Evolutionary conservation across 2,113 vertebrate genomes (phyloP), one percentile per base, ranked within the genome.

Genomic region (Perca schrenkii): DNA sequence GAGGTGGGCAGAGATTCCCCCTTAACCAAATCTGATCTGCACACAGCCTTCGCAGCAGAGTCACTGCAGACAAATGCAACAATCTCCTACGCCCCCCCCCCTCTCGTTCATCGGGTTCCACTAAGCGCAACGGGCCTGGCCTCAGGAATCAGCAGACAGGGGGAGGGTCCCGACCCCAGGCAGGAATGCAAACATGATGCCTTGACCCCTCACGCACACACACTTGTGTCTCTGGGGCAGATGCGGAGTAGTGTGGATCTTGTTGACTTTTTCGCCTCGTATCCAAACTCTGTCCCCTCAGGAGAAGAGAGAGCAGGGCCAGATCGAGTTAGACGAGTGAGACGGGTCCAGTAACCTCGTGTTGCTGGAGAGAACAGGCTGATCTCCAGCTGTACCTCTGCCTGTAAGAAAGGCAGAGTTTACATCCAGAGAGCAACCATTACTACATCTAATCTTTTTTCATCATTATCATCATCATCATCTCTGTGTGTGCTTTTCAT

Each of bases 191-290:
- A 93, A 94, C 93, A 93, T 82, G 90, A 84, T 86, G 91, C 85
- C 86, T 88, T 94, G 94, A 95, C 94, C 94, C 89, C 86, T 79
- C 75, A 60, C 54, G 1, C 60, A 60, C 87, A 53, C 61, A n/a
- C 61, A 91, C 90, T 94, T 56, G 93, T 95, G 93, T 95, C 95
- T 94, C 92, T 92, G 94, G 94, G 95, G 94, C 94, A 95, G 90
- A 93, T 91, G 86, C 90, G 84, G 79, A 82, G 85, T 88, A 91
- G 91, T 87, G 89, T 88, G 84, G 87, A 88, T 92, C 82, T 81
- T 84, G 90, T 93, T 93, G 90, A 94, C 94, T 92, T 92, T 89
- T 90, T 89, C 70, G 79, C 93, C 87, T 92, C 79, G 53, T 76
- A 89, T 94, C 91, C 92, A 90, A 91, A 94, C 88, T 92, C 79